phyloP scores from a whole-genome alignment of 2,888 invertebrate genomes.

The Carpatolechia fugitivella region DNA sequence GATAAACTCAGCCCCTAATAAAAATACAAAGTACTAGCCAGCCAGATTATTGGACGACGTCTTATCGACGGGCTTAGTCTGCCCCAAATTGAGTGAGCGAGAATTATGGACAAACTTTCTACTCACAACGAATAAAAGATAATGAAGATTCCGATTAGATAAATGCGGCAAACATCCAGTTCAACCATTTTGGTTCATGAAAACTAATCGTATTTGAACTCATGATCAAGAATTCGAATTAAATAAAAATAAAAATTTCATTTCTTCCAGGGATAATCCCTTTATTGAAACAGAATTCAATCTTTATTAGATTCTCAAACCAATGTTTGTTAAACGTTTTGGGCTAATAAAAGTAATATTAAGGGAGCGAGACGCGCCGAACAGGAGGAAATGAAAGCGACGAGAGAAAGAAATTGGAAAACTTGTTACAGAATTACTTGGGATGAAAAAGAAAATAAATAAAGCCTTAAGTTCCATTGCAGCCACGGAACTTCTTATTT shows the following conservation, averaged over 20 bases:
- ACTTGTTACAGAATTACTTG: slow-evolving; percentile 75
- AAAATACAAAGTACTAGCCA: slow-evolving; percentile 58
- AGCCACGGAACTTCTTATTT: slow-evolving; percentile 44
- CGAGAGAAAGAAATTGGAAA: slow-evolving; percentile 78
- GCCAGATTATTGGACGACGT: slow-evolving; percentile 59
- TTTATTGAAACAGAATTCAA: slow-evolving; percentile 56
- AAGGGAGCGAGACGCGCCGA: slow-evolving; percentile 58
- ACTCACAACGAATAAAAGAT: slow-evolving; percentile 64
- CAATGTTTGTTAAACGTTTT: slow-evolving; percentile 77
- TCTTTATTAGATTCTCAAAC: slow-evolving; percentile 66
- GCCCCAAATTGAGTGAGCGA: slow-evolving; percentile 70
- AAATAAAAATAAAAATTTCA: slow-evolving; percentile 8
- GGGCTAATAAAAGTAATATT: slow-evolving; percentile 77
- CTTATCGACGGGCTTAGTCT: slow-evolving; percentile 66
- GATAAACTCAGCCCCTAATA: slow-evolving; percentile 49
- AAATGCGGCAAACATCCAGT: slow-evolving; percentile 55
- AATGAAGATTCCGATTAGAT: slow-evolving; percentile 70
- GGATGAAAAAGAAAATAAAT: slow-evolving; percentile 71
- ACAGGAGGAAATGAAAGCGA: slow-evolving; percentile 75
- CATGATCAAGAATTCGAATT: not conserved
- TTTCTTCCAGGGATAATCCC: slow-evolving; percentile 32
- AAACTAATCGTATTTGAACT: not conserved
- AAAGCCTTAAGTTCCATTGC: slow-evolving; percentile 63
- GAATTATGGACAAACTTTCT: slow-evolving; percentile 73
- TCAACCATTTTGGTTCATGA: not conserved